These are phyloP conservation scores for Xenopus laevis DNA, from an alignment of 2,113 vertebrate genomes.

Conservation along the genomic window DNA sequence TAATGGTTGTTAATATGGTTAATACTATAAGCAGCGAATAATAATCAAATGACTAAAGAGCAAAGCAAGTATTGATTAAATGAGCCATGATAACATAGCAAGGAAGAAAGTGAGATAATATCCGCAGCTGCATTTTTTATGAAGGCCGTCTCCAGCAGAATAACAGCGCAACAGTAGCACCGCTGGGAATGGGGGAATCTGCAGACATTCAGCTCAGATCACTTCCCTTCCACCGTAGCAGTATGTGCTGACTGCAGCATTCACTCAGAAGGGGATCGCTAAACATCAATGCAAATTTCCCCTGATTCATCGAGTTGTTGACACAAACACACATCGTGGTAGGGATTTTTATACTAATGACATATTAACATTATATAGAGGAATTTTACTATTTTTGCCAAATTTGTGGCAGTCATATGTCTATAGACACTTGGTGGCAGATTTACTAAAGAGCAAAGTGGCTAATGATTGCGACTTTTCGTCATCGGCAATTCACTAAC, in stretches of 20 bases:
- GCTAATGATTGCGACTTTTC: too few species aligned
- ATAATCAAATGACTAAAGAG: background rate
- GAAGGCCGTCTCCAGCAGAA: background rate
- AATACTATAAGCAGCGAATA: too few species aligned
- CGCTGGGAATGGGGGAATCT: background rate
- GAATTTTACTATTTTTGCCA: too few species aligned
- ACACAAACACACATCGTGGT: background rate
- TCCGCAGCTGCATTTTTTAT: background rate
- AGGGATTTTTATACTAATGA: too few species aligned
- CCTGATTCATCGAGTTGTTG: constrained; percentile 4
- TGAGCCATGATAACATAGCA: too few species aligned
- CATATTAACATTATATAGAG: too few species aligned
- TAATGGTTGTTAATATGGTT: too few species aligned
- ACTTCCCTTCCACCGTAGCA: constrained; percentile 5
- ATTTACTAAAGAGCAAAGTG: too few species aligned
- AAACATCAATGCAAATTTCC: background rate
- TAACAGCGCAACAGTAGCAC: background rate
- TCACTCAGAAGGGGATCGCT: constrained; percentile 13
- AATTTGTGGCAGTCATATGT: too few species aligned
- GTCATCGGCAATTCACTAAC: too few species aligned
- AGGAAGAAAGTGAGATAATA: background rate
- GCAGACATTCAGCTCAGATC: background rate
- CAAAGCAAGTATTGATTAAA: too few species aligned
- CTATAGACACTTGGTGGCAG: too few species aligned
- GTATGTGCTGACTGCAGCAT: background rate